A percentile compares a stretch with the other conserved stretches of the same genome.
phyloP scores from a whole-genome alignment of 2,113 vertebrate genomes.

The Notothenia rossii region DNA sequence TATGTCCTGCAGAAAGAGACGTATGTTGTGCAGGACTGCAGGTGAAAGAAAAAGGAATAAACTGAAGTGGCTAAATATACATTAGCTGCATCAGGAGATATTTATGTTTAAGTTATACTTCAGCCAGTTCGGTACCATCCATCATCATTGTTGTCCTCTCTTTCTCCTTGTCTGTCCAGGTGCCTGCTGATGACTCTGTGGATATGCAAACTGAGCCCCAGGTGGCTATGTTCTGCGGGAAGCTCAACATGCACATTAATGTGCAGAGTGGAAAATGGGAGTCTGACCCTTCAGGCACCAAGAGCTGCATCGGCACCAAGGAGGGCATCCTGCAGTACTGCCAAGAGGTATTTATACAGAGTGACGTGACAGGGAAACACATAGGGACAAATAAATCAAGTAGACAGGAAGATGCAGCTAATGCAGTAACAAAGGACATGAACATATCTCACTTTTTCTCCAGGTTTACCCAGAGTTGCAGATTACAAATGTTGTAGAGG shows the following conservation, averaged over 20 bases:
- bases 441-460: neutral
- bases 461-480: slow-evolving; percentile 97
- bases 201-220: slow-evolving; percentile 89
- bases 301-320: slow-evolving; percentile 93
- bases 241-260: slow-evolving; percentile 98
- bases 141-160: slow-evolving; percentile 8
- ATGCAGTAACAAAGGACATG: neutral
- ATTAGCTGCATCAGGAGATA: slow-evolving; percentile 6
- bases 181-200: slow-evolving; percentile 92
- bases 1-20: neutral
- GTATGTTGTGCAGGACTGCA: slow-evolving; percentile 5
- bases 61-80: slow-evolving; percentile 2
- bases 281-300: slow-evolving; percentile 89
- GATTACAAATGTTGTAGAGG: slow-evolving; percentile 98
- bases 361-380: neutral
- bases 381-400: neutral
- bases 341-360: slow-evolving; percentile 85
- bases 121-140: neutral
- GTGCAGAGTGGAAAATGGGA: slow-evolving; percentile 98
- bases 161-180: slow-evolving; percentile 78
- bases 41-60: neutral
- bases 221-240: slow-evolving; percentile 88
- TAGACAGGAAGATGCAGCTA: neutral
- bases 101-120: slow-evolving; percentile 18
- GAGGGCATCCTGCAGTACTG: slow-evolving; percentile 98